phyloP scores from a whole-genome alignment of 30 jellyfish, hydroid and myxozoan species.

The Clytia hemisphaerica region DNA sequence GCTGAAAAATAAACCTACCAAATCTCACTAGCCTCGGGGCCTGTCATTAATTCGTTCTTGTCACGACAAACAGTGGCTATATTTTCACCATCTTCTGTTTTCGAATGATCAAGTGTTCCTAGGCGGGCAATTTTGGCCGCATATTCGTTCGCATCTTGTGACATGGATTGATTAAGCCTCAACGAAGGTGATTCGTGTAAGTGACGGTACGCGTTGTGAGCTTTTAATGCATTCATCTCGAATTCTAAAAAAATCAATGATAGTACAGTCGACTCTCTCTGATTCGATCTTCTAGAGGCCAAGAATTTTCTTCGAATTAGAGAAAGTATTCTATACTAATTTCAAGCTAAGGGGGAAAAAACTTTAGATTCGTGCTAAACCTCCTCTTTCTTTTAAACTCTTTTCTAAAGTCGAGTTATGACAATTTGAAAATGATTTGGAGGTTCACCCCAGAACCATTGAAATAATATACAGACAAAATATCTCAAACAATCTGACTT shows the following conservation, averaged over 20 bases:
- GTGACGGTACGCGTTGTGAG: conserved; percentile 80
- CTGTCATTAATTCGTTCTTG: conserved; percentile 61
- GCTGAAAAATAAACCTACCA: conserved; percentile 60
- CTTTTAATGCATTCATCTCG: conserved; percentile 53
- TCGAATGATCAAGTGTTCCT: conserved; percentile 78
- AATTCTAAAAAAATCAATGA: conserved; percentile 32
- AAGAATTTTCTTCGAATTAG: too few species aligned
- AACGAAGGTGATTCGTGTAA: conserved; percentile 56
- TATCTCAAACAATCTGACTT: too few species aligned
- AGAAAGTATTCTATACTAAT: too few species aligned
- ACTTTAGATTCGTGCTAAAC: too few species aligned
- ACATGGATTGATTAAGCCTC: conserved; percentile 54
- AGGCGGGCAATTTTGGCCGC: conserved; percentile 80
- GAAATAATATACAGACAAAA: too few species aligned
- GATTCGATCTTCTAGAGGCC: too few species aligned
- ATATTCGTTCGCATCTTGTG: conserved; percentile 74
- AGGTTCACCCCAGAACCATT: too few species aligned
- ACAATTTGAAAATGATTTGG: too few species aligned
- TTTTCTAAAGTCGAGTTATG: too few species aligned
- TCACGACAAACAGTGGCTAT: conserved; percentile 87
- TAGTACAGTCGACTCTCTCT: neutral
- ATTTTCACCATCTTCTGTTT: conserved; percentile 93
- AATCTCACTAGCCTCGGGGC: conserved; percentile 74
- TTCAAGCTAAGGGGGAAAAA: too few species aligned
- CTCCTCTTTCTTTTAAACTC: too few species aligned